A percentile compares a stretch with the other conserved stretches of the same genome.
Conservation (phyloP, 1,140 invertebrate species). For the Dreissena rostriformis region DNA sequence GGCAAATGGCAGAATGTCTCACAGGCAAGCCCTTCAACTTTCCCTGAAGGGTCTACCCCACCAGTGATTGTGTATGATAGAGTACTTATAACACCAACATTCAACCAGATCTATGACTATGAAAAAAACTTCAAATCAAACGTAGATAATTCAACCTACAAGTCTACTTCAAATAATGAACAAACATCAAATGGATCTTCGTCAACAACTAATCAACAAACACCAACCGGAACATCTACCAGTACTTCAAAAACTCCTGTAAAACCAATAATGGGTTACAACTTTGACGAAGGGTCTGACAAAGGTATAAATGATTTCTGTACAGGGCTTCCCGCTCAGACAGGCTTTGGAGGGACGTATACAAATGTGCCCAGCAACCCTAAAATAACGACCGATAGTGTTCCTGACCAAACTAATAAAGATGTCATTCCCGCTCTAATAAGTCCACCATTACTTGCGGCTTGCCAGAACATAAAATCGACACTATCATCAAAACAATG, state of each 20-base stretch:
- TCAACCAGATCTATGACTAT: neutral
- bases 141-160: neutral
- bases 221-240: neutral
- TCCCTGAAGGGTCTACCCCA: neutral
- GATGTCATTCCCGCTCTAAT: neutral
- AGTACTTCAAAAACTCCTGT: neutral
- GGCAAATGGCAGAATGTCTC: slow-evolving; percentile 40
- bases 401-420: slow-evolving; percentile 12
- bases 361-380: slow-evolving; percentile 23
- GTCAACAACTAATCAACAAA: too few relatives aligned
- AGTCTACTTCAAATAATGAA: too few relatives aligned
- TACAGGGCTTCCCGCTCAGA: neutral
- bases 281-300: slow-evolving; percentile 54
- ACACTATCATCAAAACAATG: neutral
- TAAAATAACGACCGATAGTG: neutral
- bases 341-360: slow-evolving; percentile 23
- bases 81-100: slow-evolving; percentile 4
- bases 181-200: too few relatives aligned
- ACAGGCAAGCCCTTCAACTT: neutral
- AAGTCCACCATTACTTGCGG: neutral
- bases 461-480: neutral
- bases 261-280: neutral
- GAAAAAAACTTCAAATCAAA: slow-evolving; percentile 15
- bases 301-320: slow-evolving; percentile 16
- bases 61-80: slow-evolving; percentile 32